Conservation (phyloP, 2,113 vertebrate genomes). For the Zosterops pallidus region DNA sequence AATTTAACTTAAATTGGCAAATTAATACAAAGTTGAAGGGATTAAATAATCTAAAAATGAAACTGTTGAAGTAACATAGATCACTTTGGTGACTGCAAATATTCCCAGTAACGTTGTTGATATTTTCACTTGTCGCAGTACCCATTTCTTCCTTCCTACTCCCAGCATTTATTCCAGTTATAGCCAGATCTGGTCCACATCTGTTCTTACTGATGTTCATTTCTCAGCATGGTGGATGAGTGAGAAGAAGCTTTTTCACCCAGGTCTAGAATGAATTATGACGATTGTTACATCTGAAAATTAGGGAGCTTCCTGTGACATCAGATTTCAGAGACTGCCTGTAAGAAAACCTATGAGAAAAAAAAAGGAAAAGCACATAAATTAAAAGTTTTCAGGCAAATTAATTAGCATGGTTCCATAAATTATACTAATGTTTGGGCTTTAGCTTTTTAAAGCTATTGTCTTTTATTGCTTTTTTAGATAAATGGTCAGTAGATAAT, state of each 20-base stretch:
- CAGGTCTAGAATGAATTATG: not conserved
- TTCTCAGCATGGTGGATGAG: not conserved
- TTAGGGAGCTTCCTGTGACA: not conserved
- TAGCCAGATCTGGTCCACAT: not conserved
- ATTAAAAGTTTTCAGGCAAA: not conserved
- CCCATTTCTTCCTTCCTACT: not conserved
- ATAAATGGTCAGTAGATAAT: not conserved
- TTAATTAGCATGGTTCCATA: not conserved
- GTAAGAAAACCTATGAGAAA: not conserved
- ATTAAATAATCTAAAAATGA: not conserved
- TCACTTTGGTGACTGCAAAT: not conserved
- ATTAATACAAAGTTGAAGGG: not conserved
- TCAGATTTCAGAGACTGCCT: not conserved
- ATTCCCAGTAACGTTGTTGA: not conserved
- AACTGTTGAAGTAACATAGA: not conserved
- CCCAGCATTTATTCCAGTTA: not conserved
- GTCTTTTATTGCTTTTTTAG: not conserved
- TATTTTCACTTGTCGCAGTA: not conserved
- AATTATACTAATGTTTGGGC: fast-evolving
- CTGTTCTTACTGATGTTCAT: not conserved
- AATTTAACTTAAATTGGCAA: not conserved
- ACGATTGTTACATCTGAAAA: not conserved
- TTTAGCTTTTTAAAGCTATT: not conserved
- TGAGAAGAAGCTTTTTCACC: not conserved
- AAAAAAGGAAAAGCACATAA: fast-evolving